These are phyloP conservation scores for Pempheris klunzingeri DNA, from an alignment of 2,797 vertebrate genomes.

Conservation along the genomic window DNA sequence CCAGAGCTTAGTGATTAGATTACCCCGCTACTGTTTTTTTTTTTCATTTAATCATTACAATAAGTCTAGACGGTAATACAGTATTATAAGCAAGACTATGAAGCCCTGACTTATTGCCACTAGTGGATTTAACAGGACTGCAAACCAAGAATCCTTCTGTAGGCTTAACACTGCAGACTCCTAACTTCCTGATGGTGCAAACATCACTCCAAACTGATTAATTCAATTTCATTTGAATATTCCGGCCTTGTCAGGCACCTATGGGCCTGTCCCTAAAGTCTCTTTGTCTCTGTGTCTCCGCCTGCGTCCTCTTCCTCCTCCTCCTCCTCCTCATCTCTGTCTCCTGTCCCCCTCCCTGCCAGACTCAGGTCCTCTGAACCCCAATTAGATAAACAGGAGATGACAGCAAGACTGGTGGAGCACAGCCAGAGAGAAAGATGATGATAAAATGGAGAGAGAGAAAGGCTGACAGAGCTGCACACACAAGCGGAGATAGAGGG, in stretches of 20 bases:
- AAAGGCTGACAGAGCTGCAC: neutral
- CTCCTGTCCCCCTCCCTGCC: slow-evolving; percentile 41
- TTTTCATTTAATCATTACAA: neutral
- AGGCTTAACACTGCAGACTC: neutral
- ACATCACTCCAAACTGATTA: slow-evolving; percentile 33
- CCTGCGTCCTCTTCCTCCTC: slow-evolving; percentile 11
- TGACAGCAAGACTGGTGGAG: slow-evolving; percentile 72
- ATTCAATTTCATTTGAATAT: slow-evolving; percentile 50
- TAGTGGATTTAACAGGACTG: neutral
- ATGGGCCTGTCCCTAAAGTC: slow-evolving; percentile 53
- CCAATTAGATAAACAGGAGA: slow-evolving; percentile 80
- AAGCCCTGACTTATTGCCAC: neutral
- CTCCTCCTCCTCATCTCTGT: slow-evolving; percentile 29
- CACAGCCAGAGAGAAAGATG: slow-evolving; percentile 50
- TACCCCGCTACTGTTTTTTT: neutral
- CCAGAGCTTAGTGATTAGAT: slow-evolving; percentile 2
- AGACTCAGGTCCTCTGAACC: slow-evolving; percentile 71
- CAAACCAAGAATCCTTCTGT: neutral
- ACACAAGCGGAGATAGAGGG: slow-evolving; percentile 11
- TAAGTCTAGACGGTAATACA: neutral
- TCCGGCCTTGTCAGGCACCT: slow-evolving; percentile 51
- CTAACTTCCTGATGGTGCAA: neutral
- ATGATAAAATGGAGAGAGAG: slow-evolving; percentile 30
- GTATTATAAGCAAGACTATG: neutral
- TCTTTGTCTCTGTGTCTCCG: slow-evolving; percentile 29